Conservation (phyloP, 2,888 invertebrate species). For the Gastracanthus pulcherrimus region DNA sequence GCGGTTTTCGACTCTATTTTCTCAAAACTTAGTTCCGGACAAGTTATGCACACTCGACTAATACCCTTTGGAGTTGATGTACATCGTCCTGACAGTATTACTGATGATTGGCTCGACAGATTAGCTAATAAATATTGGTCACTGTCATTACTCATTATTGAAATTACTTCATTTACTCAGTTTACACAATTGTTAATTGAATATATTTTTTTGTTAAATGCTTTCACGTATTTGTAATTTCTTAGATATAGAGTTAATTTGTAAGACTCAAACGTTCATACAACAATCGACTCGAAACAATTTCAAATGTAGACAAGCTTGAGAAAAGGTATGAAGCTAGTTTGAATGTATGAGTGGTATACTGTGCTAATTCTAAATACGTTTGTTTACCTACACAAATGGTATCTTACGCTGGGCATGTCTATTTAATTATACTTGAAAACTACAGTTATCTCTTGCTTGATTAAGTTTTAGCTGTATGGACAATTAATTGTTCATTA, state of each 20-base stretch:
- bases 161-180: background rate
- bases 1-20: background rate
- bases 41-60: background rate
- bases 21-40: background rate
- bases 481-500: too few species aligned
- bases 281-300: background rate
- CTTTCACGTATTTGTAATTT: too few species aligned
- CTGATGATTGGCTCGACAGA: background rate
- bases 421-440: too few species aligned
- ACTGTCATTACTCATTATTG: background rate
- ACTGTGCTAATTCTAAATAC: too few species aligned
- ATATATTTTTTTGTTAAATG: too few species aligned
- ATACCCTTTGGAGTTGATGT: slow-evolving; percentile 19
- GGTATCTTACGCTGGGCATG: background rate
- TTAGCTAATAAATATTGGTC: background rate
- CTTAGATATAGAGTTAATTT: too few species aligned
- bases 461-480: too few species aligned
- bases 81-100: background rate
- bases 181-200: too few species aligned
- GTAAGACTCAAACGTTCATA: too few species aligned
- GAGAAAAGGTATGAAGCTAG: background rate
- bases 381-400: background rate
- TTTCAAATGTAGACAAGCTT: too few species aligned
- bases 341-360: background rate
- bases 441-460: too few species aligned